Percentiles rank a stretch among this genome's conserved stretches.
phyloP scores from a whole-genome alignment of 2,113 vertebrate genomes.

The Leptodactylus fuscus region DNA sequence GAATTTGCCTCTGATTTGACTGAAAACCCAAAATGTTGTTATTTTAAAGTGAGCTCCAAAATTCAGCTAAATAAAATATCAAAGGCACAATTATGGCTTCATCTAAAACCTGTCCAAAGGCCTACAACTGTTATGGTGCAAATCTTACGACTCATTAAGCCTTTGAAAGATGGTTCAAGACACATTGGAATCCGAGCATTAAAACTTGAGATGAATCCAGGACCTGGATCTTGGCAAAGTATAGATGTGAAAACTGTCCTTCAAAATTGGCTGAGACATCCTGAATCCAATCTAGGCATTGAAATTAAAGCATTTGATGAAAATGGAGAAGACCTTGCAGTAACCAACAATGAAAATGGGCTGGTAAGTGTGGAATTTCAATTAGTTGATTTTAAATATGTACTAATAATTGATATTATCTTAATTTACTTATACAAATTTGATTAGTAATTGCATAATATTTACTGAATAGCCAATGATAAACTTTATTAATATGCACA shows the following conservation, averaged over 20 bases:
- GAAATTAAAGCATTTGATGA: slow-evolving; percentile 95
- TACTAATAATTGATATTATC: too few species aligned
- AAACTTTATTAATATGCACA: too few species aligned
- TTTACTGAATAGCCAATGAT: too few species aligned
- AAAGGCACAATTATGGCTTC: slow-evolving; percentile 94
- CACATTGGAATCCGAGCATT: slow-evolving; percentile 90
- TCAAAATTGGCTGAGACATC: slow-evolving; percentile 95
- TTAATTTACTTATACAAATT: background rate
- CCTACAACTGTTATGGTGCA: slow-evolving; percentile 94
- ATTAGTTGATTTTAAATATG: background rate
- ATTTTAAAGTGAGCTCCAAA: slow-evolving; percentile 93
- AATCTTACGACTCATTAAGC: slow-evolving; percentile 92
- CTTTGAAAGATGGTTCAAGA: slow-evolving; percentile 86
- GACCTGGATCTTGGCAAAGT: slow-evolving; percentile 93
- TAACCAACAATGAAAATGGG: slow-evolving; percentile 93
- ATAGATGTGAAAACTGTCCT: slow-evolving; percentile 97
- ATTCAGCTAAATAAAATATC: slow-evolving; percentile 90
- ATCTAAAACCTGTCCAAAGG: slow-evolving; percentile 85
- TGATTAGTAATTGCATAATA: background rate
- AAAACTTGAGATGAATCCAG: slow-evolving; percentile 94
- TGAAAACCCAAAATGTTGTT: slow-evolving; percentile 91
- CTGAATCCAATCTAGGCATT: slow-evolving; percentile 98
- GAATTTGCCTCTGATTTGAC: slow-evolving; percentile 77
- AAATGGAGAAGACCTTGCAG: slow-evolving; percentile 88
- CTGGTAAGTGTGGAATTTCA: slow-evolving; percentile 81